A percentile compares a stretch with the other conserved stretches of the same genome.
Evolutionary conservation across 1,140 invertebrate genomes (phyloP).

Genomic region (Kradibia gibbosae): DNA sequence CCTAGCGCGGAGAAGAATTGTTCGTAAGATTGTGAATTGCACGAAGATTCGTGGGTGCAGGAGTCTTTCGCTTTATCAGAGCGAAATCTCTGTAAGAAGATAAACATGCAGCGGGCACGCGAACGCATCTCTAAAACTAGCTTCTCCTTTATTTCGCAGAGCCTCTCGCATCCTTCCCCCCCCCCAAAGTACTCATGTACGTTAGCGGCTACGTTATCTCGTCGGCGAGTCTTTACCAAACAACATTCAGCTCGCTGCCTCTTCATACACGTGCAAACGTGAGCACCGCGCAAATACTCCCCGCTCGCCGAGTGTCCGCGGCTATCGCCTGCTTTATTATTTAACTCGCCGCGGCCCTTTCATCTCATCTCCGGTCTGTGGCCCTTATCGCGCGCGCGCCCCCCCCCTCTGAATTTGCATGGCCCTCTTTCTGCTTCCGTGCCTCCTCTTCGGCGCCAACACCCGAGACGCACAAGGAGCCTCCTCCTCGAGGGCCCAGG

Average conservation of each 20-base stretch:
- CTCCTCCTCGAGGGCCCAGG: background rate
- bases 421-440: background rate
- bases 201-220: conserved; percentile 7
- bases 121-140: background rate
- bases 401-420: conserved; percentile 8
- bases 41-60: background rate
- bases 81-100: conserved; percentile 11
- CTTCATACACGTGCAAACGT: background rate
- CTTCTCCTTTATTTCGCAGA: background rate
- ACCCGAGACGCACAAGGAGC: conserved; percentile 6
- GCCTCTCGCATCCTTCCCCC: background rate
- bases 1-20: background rate
- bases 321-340: conserved; percentile 27
- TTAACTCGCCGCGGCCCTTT: conserved; percentile 19
- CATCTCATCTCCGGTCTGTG: conserved; percentile 19
- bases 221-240: conserved; percentile 20
- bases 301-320: background rate
- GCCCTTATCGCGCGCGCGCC: conserved; percentile 1
- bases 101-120: conserved; percentile 1
- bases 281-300: no score
- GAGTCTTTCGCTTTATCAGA: background rate
- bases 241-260: background rate
- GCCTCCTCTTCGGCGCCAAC: background rate
- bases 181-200: background rate
- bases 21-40: background rate